Evolutionary conservation across 2,113 vertebrate genomes (phyloP).

Genomic region (Entomyzon cyanotis): DNA sequence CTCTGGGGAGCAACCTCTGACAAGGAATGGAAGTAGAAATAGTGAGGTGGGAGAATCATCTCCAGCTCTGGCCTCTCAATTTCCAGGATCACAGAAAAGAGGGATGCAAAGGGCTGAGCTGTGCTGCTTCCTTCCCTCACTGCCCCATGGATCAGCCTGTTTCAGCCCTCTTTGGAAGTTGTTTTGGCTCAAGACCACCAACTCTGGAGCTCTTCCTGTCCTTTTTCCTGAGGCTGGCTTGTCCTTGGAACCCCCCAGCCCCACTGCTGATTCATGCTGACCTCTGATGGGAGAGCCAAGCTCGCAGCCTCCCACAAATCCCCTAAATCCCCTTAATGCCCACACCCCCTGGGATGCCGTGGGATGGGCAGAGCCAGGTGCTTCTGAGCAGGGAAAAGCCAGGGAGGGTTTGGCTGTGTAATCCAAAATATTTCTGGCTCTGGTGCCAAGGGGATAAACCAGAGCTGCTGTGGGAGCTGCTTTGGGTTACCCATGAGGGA

Average conservation of each 20-base stretch:
- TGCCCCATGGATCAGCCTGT: background rate
- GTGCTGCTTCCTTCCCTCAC: background rate
- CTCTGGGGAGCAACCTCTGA: background rate
- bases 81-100: background rate
- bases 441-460: background rate
- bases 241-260: background rate
- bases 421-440: background rate
- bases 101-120: background rate
- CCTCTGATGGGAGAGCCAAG: background rate
- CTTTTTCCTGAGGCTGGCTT: background rate
- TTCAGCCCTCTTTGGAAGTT: background rate
- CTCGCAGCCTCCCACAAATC: background rate
- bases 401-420: background rate
- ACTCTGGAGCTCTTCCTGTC: background rate
- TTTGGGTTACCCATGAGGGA: accelerated
- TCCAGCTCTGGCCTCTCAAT: background rate
- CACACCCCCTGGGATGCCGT: accelerated
- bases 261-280: background rate
- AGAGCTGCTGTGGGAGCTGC: background rate
- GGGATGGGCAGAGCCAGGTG: background rate
- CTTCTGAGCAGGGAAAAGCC: background rate
- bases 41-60: background rate
- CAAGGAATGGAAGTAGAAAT: background rate
- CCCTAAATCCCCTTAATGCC: background rate
- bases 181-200: background rate